phyloP scores from a whole-genome alignment of 2,888 invertebrate genomes.

The Drosophila gaucha region DNA sequence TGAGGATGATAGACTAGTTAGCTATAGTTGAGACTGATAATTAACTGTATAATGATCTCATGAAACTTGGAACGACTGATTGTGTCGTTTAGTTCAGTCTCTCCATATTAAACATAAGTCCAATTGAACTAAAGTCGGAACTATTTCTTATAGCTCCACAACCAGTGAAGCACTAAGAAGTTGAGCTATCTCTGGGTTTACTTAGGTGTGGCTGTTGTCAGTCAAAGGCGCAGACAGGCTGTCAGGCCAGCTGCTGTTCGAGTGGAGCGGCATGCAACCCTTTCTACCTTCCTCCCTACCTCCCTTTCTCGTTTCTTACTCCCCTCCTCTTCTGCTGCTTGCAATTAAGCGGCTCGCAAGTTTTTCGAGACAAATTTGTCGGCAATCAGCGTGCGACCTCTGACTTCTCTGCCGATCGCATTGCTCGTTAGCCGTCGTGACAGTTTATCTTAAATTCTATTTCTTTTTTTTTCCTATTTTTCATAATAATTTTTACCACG shows the following conservation, averaged over 20 bases:
- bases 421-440: slow-evolving; percentile 76
- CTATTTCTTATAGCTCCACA: neutral
- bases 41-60: no score
- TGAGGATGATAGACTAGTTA: no score
- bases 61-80: neutral
- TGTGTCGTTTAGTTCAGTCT: no score
- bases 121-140: neutral
- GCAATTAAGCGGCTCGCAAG: slow-evolving; percentile 74
- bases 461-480: slow-evolving; percentile 39
- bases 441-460: slow-evolving; percentile 62
- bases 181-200: slow-evolving; percentile 35
- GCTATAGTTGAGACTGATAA: no score
- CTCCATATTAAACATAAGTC: neutral
- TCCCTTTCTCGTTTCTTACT: no score
- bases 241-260: slow-evolving; percentile 44
- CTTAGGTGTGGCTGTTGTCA: slow-evolving; percentile 80
- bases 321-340: neutral
- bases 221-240: slow-evolving; percentile 71
- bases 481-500: slow-evolving; percentile 76
- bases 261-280: slow-evolving; percentile 7
- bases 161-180: slow-evolving; percentile 13
- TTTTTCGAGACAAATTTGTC: slow-evolving; percentile 74
- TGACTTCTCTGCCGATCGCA: slow-evolving; percentile 58
- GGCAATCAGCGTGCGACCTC: slow-evolving; percentile 71
- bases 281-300: slow-evolving; percentile 1